Conservation (phyloP, 2,888 invertebrate species). For the Electrophaes corylata region DNA sequence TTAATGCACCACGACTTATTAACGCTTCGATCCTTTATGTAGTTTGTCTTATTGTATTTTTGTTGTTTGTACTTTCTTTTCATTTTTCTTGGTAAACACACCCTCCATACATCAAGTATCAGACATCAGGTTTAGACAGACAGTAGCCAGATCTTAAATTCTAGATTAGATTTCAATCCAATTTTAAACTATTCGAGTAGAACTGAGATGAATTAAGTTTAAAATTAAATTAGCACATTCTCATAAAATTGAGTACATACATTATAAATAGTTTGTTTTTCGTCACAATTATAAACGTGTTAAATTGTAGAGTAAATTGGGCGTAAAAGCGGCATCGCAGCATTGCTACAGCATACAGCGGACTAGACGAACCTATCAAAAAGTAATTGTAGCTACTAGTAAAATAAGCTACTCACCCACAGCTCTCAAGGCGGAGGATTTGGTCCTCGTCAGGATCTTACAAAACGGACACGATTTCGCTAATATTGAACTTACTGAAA, state of each 20-base stretch:
- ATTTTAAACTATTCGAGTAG: no score
- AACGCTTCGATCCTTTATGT: no score
- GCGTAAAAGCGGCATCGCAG: background rate
- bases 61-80: no score
- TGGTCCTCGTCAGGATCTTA: constrained; percentile 4
- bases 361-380: background rate
- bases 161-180: no score
- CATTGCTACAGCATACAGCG: background rate
- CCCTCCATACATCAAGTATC: no score
- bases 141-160: no score
- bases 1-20: no score
- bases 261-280: background rate
- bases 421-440: background rate
- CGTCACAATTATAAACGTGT: background rate
- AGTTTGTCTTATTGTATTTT: no score
- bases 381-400: background rate
- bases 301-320: background rate
- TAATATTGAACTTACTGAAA: background rate
- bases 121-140: no score
- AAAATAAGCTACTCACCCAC: background rate
- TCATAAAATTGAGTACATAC: background rate
- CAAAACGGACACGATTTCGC: background rate
- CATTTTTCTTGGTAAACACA: no score
- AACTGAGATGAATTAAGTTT: no score
- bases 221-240: no score